Conservation (phyloP, 2,797 vertebrate species). For the Xyrichtys novacula region DNA sequence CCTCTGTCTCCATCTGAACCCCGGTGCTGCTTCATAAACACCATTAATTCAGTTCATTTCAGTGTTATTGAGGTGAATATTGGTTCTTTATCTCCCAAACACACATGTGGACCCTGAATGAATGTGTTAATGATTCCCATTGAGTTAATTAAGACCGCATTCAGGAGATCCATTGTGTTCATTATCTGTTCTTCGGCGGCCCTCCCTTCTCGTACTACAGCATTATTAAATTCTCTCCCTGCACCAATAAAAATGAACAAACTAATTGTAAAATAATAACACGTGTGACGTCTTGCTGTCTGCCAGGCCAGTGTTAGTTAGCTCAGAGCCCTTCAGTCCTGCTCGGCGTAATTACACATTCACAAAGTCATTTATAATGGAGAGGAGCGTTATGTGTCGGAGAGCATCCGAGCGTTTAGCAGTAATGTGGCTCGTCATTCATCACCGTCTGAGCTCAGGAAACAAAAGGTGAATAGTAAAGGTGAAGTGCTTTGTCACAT, state of each 20-base stretch:
- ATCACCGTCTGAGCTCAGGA: constrained; percentile 15
- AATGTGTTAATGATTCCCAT: constrained; percentile 46
- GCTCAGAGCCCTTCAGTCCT: neutral
- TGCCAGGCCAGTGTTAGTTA: neutral
- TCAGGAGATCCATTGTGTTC: constrained; percentile 55
- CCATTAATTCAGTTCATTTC: neutral
- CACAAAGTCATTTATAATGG: constrained; percentile 21
- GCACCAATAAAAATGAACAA: constrained; percentile 49
- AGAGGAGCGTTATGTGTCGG: neutral
- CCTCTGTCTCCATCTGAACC: neutral
- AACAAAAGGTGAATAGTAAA: constrained; percentile 19
- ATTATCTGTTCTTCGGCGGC: constrained; percentile 52
- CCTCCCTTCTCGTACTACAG: constrained; percentile 15
- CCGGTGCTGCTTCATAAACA: constrained; percentile 4
- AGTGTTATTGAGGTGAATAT: constrained; percentile 20
- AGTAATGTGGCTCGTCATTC: constrained; percentile 15
- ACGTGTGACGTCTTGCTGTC: constrained; percentile 21
- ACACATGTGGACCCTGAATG: constrained; percentile 31
- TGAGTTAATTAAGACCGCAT: constrained; percentile 59
- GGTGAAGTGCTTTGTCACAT: constrained; percentile 17
- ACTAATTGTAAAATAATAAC: constrained; percentile 65
- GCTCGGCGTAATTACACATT: constrained; percentile 26
- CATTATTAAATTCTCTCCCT: constrained; percentile 53
- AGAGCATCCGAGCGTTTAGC: neutral
- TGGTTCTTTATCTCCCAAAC: constrained; percentile 41